Conservation (phyloP, 2,888 invertebrate species). For the Rhamnusium bicolor region DNA sequence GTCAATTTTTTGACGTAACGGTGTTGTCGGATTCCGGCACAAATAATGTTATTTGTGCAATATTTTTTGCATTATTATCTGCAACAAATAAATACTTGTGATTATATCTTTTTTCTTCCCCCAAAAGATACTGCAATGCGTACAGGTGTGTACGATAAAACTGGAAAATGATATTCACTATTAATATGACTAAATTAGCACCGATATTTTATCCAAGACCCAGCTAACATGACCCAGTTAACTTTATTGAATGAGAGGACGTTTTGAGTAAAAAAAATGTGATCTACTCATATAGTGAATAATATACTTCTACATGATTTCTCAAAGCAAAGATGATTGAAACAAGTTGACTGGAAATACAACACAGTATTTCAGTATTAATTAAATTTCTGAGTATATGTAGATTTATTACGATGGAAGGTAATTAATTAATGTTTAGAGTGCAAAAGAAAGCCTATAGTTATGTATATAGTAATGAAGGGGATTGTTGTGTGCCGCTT, state of each 20-base stretch:
- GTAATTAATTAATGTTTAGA: background rate
- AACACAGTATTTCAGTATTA: constrained; percentile 21
- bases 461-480: background rate
- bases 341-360: constrained; percentile 33
- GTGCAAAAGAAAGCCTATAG: background rate
- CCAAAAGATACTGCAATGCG: background rate
- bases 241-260: constrained; percentile 13
- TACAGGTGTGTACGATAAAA: constrained; percentile 16
- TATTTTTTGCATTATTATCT: too few species aligned
- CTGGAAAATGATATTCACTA: constrained; percentile 13
- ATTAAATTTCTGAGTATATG: constrained; percentile 34
- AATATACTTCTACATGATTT: background rate
- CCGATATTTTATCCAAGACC: constrained; percentile 15
- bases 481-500: background rate
- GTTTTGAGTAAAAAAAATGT: constrained; percentile 6
- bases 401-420: constrained; percentile 17
- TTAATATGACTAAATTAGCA: constrained; percentile 7
- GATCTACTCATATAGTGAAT: background rate
- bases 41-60: too few species aligned
- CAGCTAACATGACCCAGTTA: constrained; percentile 18
- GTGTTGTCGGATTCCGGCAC: too few species aligned
- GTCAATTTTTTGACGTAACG: too few species aligned
- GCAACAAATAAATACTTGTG: background rate
- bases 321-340: constrained; percentile 22
- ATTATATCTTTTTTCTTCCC: background rate